Evolutionary conservation across 2,113 vertebrate species (phyloP).

Genomic region (sheep (Ovis aries)): DNA sequence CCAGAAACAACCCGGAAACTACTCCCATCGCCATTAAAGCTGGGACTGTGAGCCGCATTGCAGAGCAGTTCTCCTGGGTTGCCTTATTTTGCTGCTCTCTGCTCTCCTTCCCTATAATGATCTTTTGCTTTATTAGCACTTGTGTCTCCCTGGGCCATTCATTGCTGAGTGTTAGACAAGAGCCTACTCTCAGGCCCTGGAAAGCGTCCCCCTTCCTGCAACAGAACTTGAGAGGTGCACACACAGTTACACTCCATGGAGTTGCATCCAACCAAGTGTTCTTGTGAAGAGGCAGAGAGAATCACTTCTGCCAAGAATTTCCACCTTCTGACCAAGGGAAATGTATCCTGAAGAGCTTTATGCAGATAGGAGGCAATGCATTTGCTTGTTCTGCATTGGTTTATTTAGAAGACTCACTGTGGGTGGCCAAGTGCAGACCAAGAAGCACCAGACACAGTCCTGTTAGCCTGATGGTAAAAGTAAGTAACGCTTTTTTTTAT

Average conservation of each 20-base stretch:
- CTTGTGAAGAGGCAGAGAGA: slow-evolving; percentile 73
- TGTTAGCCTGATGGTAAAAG: slow-evolving; percentile 67
- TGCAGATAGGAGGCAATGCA: slow-evolving; percentile 57
- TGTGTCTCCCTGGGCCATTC: not conserved
- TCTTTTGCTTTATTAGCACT: not conserved
- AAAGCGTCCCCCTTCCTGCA: not conserved
- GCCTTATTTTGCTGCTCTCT: not conserved
- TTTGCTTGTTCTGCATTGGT: slow-evolving; percentile 70
- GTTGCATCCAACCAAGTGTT: slow-evolving; percentile 65
- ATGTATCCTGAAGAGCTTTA: slow-evolving; percentile 66
- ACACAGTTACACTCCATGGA: slow-evolving; percentile 69
- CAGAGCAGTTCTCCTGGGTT: not conserved
- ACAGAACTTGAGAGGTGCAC: slow-evolving; percentile 48
- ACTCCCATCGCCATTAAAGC: not conserved
- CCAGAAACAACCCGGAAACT: not conserved
- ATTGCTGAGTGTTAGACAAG: not conserved
- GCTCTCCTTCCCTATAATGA: not conserved
- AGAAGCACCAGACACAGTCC: slow-evolving; percentile 64
- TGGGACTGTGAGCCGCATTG: not conserved
- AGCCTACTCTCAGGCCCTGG: not conserved
- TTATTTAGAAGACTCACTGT: slow-evolving; percentile 73
- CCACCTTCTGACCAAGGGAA: slow-evolving; percentile 69
- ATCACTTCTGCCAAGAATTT: slow-evolving; percentile 71
- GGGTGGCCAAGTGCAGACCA: slow-evolving; percentile 66
- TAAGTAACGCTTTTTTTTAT: slow-evolving; percentile 31